phyloP scores from a whole-genome alignment of 2,797 vertebrate genomes.

The Stomatorhinus walkeri region DNA sequence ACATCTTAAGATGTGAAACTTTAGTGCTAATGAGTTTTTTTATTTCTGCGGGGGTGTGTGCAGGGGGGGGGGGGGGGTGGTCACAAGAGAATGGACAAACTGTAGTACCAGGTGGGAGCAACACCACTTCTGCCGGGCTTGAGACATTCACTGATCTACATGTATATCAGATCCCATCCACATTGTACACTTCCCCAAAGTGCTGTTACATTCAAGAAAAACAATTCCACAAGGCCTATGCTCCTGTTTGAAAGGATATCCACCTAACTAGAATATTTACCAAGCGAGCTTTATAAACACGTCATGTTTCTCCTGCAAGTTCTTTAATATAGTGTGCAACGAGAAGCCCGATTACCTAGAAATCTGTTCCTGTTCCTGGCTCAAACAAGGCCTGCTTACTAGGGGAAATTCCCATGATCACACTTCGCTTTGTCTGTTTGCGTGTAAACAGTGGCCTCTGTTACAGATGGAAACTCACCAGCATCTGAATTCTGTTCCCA shows the following conservation, averaged over 20 bases:
- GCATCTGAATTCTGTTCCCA: not conserved
- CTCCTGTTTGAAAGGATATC: not conserved
- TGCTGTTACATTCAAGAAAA: not conserved
- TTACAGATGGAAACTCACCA: not conserved
- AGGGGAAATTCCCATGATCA: not conserved
- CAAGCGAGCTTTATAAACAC: not conserved
- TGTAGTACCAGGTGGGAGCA: not conserved
- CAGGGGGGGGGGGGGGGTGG: not conserved
- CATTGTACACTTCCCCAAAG: not conserved
- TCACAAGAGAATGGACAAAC: not conserved
- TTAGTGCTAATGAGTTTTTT: not conserved
- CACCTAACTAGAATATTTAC: not conserved
- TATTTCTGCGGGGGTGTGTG: not conserved
- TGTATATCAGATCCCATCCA: not conserved
- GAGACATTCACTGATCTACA: not conserved
- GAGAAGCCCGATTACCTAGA: not conserved
- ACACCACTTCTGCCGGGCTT: not conserved
- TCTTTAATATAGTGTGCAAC: not conserved
- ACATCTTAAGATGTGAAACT: not conserved
- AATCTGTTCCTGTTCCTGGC: not conserved
- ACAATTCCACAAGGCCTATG: not conserved
- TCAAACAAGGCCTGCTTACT: not conserved
- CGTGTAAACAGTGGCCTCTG: not conserved
- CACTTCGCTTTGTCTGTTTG: not conserved
- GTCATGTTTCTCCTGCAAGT: not conserved